Percentiles rank a stretch among this genome's conserved stretches.
phyloP scores from a whole-genome alignment of 2,797 vertebrate species.

The Cossypha niveicapilla region DNA sequence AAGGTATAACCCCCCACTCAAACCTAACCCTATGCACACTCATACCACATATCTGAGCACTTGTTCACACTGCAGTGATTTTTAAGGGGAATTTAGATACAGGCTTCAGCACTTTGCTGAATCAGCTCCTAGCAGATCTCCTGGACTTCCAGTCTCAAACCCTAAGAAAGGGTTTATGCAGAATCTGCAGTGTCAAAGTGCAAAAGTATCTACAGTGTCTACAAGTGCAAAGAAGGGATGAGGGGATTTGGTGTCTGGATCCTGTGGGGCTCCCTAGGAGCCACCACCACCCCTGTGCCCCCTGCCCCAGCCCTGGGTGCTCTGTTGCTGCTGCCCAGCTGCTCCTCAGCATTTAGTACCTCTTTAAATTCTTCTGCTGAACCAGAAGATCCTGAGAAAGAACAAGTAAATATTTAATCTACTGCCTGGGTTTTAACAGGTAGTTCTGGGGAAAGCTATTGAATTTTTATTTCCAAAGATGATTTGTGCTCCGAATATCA shows the following conservation, averaged over 20 bases:
- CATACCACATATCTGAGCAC: neutral
- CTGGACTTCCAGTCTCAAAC: neutral
- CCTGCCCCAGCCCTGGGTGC: accelerated
- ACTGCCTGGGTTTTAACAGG: slow-evolving; percentile 5
- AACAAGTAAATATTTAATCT: slow-evolving; percentile 60
- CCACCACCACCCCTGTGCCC: accelerated
- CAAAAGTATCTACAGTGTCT: accelerated
- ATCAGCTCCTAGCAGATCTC: neutral
- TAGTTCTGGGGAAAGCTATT: neutral
- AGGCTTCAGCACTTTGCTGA: neutral
- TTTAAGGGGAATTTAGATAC: neutral
- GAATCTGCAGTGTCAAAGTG: accelerated
- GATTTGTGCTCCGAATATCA: slow-evolving; percentile 6
- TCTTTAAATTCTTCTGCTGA: slow-evolving; percentile 27
- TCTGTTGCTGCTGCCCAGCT: neutral
- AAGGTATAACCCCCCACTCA: accelerated
- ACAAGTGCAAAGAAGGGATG: accelerated
- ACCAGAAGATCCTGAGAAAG: neutral
- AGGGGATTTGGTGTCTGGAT: too few relatives aligned
- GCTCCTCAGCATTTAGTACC: neutral
- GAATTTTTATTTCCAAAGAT: slow-evolving; percentile 15
- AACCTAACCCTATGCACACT: neutral
- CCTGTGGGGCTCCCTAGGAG: accelerated
- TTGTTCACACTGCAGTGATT: neutral
- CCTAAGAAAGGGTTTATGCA: neutral